Evolutionary conservation across 2,113 vertebrate genomes (phyloP), one percentile per base, ranked within the genome.

Genomic region (Poecile atricapillus): DNA sequence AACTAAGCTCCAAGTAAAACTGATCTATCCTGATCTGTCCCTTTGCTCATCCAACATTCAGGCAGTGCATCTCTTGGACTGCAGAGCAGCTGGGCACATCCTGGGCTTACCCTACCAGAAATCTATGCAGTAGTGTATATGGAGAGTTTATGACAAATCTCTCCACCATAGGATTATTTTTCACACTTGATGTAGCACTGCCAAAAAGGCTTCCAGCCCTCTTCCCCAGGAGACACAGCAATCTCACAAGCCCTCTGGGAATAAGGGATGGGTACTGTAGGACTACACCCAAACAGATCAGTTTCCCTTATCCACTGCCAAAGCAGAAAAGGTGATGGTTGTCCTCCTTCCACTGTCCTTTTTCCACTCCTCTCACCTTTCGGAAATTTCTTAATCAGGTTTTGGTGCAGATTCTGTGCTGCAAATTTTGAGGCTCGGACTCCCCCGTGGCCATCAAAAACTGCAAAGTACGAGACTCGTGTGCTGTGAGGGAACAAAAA

Each of bases 391-490:
- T 97, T 98, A 41, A 98, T 98, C 88, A 99, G 98, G 50, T 98
- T 99, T 81, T 97, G 98, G 93, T 99, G 99, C 39, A 99, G 98
- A 97, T 99, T 98, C 89, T 99, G 99, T 2, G 99, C 99, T 4
- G 99, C 99, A 35, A 98, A 99, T 46, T 97, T 98, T 24, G 99
- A 99, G 3, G 99, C 99, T 83, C 99, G 98, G 60, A 98, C 97
- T 87, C 99, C 99, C 28, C 98, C 99, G 0, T 99, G 99, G 79
- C 99, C 99, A 43, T 99, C 99, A 58, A 99, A 99, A 81, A 99
- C 99, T 7, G 99, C 99, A 1, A 99, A 99, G 95, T 99, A 99
- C 0, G 99, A 98, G 35, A 99, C 96, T 2, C 97, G 98, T 19
- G 98, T 98, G 71, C 99, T 99, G 84, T 62, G 59, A 97, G 95